These are phyloP conservation scores for Epistrophella euchroma DNA, from an alignment of 2,888 invertebrate genomes.

Conservation along the genomic window DNA sequence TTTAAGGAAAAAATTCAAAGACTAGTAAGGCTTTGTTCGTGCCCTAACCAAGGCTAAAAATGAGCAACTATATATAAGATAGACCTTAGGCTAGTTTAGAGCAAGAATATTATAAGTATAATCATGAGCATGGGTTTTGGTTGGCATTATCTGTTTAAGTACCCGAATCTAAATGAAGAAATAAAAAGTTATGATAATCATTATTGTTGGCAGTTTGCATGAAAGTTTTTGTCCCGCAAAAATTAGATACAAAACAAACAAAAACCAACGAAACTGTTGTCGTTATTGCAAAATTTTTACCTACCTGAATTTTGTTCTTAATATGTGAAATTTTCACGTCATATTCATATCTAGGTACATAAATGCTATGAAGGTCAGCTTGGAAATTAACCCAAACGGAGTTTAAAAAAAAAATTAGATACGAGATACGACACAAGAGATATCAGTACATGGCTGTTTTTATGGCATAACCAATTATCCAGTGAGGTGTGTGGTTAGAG, in stretches of 20 bases:
- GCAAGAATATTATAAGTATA: neutral
- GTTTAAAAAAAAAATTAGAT: constrained; percentile 38
- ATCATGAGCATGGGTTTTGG: constrained; percentile 16
- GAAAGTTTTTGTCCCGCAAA: constrained; percentile 24
- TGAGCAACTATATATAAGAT: constrained; percentile 31
- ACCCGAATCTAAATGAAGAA: constrained; percentile 69
- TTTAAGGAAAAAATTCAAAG: constrained; percentile 51
- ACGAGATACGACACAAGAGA: constrained; percentile 47
- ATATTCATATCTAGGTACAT: neutral
- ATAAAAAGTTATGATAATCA: constrained; percentile 67
- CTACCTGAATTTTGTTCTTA: constrained; percentile 43
- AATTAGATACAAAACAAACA: constrained; percentile 10
- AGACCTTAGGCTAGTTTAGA: constrained; percentile 41
- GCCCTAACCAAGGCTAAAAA: constrained; percentile 57
- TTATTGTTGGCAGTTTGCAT: constrained; percentile 23
- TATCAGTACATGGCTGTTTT: constrained; percentile 33
- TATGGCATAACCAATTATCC: neutral
- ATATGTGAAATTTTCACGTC: constrained; percentile 38
- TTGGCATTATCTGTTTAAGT: constrained; percentile 32
- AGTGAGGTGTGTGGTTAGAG: neutral
- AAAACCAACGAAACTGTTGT: constrained; percentile 12
- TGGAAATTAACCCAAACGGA: constrained; percentile 61
- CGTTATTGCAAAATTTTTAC: constrained; percentile 35
- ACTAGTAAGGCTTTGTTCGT: constrained; percentile 47
- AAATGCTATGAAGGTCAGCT: constrained; percentile 61